Evolutionary conservation across 2,113 vertebrate genomes (phyloP).

Genomic region (Phrynosoma platyrhinos): DNA sequence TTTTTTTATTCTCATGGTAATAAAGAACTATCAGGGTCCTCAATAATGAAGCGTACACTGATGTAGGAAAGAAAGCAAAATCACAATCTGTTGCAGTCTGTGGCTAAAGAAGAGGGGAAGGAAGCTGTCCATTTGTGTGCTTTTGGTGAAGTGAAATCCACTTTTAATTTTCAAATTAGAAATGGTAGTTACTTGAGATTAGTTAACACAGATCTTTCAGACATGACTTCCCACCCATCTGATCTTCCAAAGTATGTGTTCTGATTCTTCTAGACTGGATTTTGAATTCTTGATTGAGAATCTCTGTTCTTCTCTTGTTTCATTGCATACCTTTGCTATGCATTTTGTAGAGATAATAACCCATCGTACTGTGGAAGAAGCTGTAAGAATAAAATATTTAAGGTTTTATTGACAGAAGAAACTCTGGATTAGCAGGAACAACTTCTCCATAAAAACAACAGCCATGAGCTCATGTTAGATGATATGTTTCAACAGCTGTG

Average conservation of each 20-base stretch:
- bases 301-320: too few relatives aligned
- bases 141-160: neutral
- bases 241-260: neutral
- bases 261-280: neutral
- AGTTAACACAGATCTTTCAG: neutral
- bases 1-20: neutral
- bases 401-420: neutral
- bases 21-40: neutral
- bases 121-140: neutral
- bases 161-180: neutral
- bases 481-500: neutral
- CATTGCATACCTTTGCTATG: neutral
- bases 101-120: neutral
- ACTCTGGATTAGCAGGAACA: neutral
- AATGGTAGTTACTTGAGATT: neutral
- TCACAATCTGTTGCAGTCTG: neutral
- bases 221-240: neutral
- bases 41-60: neutral
- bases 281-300: neutral
- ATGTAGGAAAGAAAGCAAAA: neutral
- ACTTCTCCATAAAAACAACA: neutral
- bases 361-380: neutral
- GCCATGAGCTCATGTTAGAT: neutral
- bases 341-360: neutral
- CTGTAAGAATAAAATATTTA: neutral